Conservation (phyloP, 2,797 vertebrate genomes). For the Sebastes oblongus region DNA sequence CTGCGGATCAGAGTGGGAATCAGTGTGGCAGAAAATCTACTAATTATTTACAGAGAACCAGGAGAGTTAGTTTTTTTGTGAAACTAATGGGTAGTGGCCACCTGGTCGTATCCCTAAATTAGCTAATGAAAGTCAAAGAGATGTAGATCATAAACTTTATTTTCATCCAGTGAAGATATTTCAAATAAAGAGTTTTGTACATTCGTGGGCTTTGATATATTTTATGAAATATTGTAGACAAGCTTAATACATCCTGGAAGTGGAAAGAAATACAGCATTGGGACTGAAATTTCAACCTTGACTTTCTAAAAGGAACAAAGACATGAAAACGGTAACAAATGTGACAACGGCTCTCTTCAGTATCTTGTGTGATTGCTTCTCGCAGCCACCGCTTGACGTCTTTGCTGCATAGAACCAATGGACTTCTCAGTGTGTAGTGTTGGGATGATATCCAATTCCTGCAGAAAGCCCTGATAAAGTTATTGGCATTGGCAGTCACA, state of each 20-base stretch:
- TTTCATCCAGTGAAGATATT: constrained; percentile 14
- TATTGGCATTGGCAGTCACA: constrained; percentile 22
- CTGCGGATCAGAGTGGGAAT: constrained; percentile 68
- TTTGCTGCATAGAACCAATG: neutral
- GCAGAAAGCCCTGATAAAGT: constrained; percentile 20
- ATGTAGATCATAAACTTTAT: neutral
- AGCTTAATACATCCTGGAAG: neutral
- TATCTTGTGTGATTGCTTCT: neutral
- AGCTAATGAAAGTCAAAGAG: constrained; percentile 11
- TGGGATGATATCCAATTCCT: constrained; percentile 32
- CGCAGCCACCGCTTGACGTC: constrained; percentile 1
- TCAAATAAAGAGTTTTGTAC: neutral
- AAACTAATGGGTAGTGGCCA: constrained; percentile 36
- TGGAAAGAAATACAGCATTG: neutral
- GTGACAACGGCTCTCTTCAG: neutral
- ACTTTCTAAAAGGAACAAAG: neutral
- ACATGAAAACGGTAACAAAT: neutral
- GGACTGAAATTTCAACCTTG: neutral
- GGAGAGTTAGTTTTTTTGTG: constrained; percentile 28
- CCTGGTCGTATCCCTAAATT: constrained; percentile 50
- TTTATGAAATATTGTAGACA: neutral
- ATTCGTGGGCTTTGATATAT: neutral
- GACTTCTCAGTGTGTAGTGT: constrained; percentile 11
- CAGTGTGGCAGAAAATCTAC: constrained; percentile 63
- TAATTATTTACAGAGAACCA: constrained; percentile 70